Conservation (phyloP, 1,140 invertebrate genomes). For the Palaemon carinicauda region DNA sequence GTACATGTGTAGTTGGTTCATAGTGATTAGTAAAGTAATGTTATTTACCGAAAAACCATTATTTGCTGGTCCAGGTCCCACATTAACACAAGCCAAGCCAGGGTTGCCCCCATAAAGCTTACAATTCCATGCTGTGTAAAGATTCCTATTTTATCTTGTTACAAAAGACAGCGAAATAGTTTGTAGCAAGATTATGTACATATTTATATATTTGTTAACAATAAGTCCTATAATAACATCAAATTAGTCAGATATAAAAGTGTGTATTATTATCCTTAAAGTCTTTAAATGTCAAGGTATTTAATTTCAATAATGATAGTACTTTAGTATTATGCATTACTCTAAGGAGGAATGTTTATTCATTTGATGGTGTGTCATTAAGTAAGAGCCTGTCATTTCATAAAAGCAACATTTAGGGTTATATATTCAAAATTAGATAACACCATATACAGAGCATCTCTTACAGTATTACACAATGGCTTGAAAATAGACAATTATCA, state of each 20-base stretch:
- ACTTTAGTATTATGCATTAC: too few species aligned
- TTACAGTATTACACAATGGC: too few species aligned
- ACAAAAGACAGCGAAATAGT: slow-evolving; percentile 57
- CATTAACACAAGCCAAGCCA: slow-evolving; percentile 37
- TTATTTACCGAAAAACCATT: neutral
- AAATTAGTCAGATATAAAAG: slow-evolving; percentile 48
- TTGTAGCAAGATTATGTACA: slow-evolving; percentile 58
- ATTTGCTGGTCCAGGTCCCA: neutral
- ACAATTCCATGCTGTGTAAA: slow-evolving; percentile 55
- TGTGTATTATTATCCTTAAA: slow-evolving; percentile 26
- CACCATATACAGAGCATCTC: too few species aligned
- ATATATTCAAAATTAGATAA: too few species aligned
- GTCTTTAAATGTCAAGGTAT: too few species aligned
- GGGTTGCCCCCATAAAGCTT: slow-evolving; percentile 49
- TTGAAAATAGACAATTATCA: too few species aligned
- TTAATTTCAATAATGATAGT: too few species aligned
- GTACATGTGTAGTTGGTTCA: slow-evolving; percentile 40
- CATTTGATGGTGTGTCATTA: too few species aligned
- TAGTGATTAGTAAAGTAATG: neutral
- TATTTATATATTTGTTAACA: slow-evolving; percentile 59
- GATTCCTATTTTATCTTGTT: slow-evolving; percentile 56
- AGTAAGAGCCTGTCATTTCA: too few species aligned
- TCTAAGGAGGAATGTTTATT: too few species aligned
- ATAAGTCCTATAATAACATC: slow-evolving; percentile 56
- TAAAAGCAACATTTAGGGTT: too few species aligned